Evolutionary conservation across 1,140 invertebrate species (phyloP).

Genomic region (Drosophila littoralis): DNA sequence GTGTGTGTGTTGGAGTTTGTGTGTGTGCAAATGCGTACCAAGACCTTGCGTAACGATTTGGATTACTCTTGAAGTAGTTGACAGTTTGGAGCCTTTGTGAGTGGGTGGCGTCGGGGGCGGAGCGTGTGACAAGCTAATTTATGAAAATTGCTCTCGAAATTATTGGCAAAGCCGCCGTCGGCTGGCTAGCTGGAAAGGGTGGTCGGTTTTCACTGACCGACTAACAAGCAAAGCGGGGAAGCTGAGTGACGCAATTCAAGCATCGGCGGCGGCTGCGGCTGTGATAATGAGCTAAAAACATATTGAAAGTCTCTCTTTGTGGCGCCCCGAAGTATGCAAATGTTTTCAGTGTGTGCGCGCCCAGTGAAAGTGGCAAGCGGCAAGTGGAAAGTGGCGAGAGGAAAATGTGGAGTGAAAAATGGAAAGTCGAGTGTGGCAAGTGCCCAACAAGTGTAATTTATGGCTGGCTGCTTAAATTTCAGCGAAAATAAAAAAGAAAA

Average conservation of each 20-base stretch:
- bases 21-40: slow-evolving; percentile 16
- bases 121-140: slow-evolving; percentile 64
- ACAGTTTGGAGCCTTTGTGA: slow-evolving; percentile 40
- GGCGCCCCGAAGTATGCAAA: slow-evolving; percentile 63
- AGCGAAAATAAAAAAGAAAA: slow-evolving; percentile 33
- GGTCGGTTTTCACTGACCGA: slow-evolving; percentile 12
- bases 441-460: slow-evolving; percentile 73
- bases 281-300: slow-evolving; percentile 70
- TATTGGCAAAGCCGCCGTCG: slow-evolving; percentile 57
- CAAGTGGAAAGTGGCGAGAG: background rate
- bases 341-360: slow-evolving; percentile 44
- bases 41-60: slow-evolving; percentile 74
- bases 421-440: slow-evolving; percentile 24
- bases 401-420: background rate
- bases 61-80: slow-evolving; percentile 78
- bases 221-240: background rate
- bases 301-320: slow-evolving; percentile 58
- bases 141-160: slow-evolving; percentile 79
- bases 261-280: slow-evolving; percentile 33
- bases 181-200: slow-evolving; percentile 7
- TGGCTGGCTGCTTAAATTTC: slow-evolving; percentile 72
- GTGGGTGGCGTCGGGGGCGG: background rate
- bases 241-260: slow-evolving; percentile 67
- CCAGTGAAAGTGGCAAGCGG: slow-evolving; percentile 36
- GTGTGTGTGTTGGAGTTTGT: slow-evolving; percentile 26